Base-by-base conservation (phyloP, 1,140 invertebrate species). In the Zaprionus taronus region DNA sequence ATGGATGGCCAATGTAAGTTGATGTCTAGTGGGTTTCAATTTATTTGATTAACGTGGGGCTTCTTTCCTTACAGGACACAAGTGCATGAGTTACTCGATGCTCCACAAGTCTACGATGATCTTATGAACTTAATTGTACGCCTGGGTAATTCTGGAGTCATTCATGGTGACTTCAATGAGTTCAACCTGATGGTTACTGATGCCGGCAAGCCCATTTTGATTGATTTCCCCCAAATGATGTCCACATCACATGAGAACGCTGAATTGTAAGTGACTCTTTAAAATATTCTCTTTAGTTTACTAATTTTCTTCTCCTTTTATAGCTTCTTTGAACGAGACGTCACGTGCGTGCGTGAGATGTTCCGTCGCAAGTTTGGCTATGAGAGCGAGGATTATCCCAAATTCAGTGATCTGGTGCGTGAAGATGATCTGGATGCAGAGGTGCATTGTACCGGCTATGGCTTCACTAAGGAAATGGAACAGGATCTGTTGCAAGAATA, bases 161-260 rank as follows among this genome's bases (percentile, higher is more conserved):
- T 99, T 87, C 99, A 99, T 93, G 97, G 98, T 3, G 99, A 99
- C 94, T 99, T 99, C 84, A 99, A 99, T 93, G 99, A 99, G 94
- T 99, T 99, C 92, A 99, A 99, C 93, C 95, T 99, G 55, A 98
- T 99, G 95, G 93, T 99, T 1, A 95, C 95, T 28, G 95, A 97
- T 83, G 95, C 96, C 0, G 96, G 96, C 34, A 95, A 96, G 68
- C 96, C 99, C 0, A 94, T 98, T 51, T 94, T 99, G 64, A 99
- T 99, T 91, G 99, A 99, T 94, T 99, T 99, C 93, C 99, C 99
- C 2, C 99, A 99, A 94, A 99, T 99, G 99, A 95, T 99, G 49
- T 99, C 98, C 6, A 99, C 96, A 0, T 96, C 96, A 55, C 99
- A 99, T 94, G 92, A 94, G 20, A 99, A 99, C 94, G 99, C 98